phyloP scores from a whole-genome alignment of 2,113 vertebrate species.

The Myrmophylax atrothorax region DNA sequence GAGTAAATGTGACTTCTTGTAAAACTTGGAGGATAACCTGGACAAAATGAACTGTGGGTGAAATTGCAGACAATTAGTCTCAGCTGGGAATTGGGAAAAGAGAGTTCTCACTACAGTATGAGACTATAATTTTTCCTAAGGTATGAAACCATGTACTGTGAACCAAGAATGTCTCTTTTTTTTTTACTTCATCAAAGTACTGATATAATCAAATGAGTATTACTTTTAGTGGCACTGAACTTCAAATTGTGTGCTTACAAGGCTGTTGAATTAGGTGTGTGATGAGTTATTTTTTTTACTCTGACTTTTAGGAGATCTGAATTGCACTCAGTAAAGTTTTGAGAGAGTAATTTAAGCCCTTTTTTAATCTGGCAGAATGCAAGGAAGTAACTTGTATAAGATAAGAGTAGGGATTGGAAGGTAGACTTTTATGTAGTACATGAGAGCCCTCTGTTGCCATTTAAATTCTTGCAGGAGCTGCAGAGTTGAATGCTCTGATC shows the following conservation, averaged over 20 bases:
- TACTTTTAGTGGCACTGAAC: background rate
- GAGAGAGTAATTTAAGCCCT: background rate
- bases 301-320: background rate
- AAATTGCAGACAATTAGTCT: background rate
- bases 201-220: background rate
- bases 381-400: background rate
- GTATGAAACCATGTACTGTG: background rate
- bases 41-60: background rate
- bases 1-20: background rate
- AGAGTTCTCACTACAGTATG: background rate
- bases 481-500: background rate
- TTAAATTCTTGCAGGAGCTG: conserved; percentile 22
- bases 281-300: background rate
- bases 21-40: background rate
- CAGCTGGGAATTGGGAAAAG: background rate
- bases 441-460: conserved; percentile 63
- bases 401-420: background rate
- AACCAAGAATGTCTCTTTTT: background rate
- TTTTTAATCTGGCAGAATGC: background rate
- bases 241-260: background rate
- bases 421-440: background rate
- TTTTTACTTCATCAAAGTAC: background rate
- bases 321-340: background rate
- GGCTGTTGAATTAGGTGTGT: background rate
- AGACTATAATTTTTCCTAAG: background rate